These are phyloP conservation scores for Erpornis zantholeuca DNA, from an alignment of 2,113 vertebrate genomes.

Conservation along the genomic window DNA sequence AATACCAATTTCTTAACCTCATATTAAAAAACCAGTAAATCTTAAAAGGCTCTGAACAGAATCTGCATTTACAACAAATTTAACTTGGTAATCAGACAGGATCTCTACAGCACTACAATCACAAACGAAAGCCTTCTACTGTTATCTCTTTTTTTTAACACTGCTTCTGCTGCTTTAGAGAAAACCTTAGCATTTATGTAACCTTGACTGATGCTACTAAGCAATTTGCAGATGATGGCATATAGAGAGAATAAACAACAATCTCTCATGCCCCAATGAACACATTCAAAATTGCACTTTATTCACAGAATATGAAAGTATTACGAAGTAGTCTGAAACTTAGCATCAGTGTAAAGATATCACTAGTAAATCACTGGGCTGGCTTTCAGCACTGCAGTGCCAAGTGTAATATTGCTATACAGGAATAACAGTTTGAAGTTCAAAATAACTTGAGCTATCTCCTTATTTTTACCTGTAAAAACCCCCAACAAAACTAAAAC, in stretches of 20 bases:
- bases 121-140: background rate
- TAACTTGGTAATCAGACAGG: background rate
- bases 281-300: background rate
- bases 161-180: background rate
- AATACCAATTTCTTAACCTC: background rate
- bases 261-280: background rate
- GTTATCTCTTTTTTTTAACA: background rate
- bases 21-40: background rate
- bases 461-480: background rate
- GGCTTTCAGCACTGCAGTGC: background rate
- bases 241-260: background rate
- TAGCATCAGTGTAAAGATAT: background rate
- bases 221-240: background rate
- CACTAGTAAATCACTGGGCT: background rate
- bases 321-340: background rate
- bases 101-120: background rate
- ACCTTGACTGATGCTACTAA: background rate
- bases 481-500: background rate
- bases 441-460: background rate
- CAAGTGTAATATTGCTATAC: background rate
- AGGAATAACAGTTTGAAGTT: background rate
- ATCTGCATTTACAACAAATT: background rate
- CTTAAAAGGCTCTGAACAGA: background rate
- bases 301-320: background rate
- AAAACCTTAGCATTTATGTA: background rate